Evolutionary conservation across 2,888 invertebrate genomes (phyloP).

Genomic region (Bursaphelenchus okinawaensis): DNA sequence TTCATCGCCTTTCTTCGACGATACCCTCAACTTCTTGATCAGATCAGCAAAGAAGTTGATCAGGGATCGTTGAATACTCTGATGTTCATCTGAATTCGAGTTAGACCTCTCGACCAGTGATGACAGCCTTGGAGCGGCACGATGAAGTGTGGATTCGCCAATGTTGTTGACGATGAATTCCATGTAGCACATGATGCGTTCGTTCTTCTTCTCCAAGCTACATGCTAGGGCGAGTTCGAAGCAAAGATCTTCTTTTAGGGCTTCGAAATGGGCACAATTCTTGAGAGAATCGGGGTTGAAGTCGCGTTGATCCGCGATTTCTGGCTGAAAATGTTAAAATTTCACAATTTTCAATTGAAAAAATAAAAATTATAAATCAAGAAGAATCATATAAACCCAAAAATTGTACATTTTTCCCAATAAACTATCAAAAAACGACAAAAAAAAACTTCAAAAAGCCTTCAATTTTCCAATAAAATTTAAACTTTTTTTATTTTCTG

Average conservation of each 20-base stretch:
- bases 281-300: conserved; percentile 1
- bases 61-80: conserved; percentile 9
- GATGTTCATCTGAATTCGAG: conserved; percentile 10
- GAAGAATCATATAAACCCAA: too few relatives aligned
- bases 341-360: background rate
- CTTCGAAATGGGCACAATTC: conserved; percentile 17
- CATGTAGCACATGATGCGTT: conserved; percentile 15
- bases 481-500: too few relatives aligned
- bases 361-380: too few relatives aligned
- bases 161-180: conserved; percentile 20
- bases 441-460: too few relatives aligned
- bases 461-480: too few relatives aligned
- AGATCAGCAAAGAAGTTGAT: conserved; percentile 17
- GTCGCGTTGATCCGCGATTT: background rate
- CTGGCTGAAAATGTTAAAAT: conserved; percentile 4
- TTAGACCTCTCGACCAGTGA: conserved; percentile 18
- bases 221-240: conserved; percentile 10
- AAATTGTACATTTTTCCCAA: too few relatives aligned
- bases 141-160: background rate
- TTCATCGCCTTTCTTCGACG: background rate
- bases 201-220: conserved; percentile 11
- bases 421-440: too few relatives aligned
- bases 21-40: background rate
- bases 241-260: conserved; percentile 17
- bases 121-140: conserved; percentile 12